phyloP scores from a whole-genome alignment of 2,797 vertebrate species.

The Labeo calbasu region DNA sequence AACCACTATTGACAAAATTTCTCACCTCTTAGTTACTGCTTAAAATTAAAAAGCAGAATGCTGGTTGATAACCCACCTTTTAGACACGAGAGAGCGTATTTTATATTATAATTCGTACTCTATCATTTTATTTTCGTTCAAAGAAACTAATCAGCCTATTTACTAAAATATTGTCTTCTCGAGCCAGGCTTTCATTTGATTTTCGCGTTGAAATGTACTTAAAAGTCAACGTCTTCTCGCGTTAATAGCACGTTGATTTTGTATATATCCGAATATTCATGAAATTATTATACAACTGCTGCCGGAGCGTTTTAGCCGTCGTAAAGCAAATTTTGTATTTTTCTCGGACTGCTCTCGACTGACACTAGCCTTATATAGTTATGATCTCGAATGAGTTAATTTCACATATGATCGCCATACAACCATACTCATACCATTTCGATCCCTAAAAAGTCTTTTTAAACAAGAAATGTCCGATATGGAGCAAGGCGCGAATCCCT shows the following conservation, averaged over 20 bases:
- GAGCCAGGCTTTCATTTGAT: background rate
- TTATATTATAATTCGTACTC: background rate
- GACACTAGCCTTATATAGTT: background rate
- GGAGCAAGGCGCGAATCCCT: constrained; percentile 42
- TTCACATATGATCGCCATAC: background rate
- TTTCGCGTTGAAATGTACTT: background rate
- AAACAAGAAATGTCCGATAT: constrained; percentile 38
- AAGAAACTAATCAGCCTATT: background rate
- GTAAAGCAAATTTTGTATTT: background rate
- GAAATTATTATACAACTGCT: background rate
- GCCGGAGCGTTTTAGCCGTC: background rate
- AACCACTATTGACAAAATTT: background rate
- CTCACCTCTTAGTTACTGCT: background rate
- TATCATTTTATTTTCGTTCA: background rate
- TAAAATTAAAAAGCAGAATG: background rate
- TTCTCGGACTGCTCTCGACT: background rate
- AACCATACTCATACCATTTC: constrained; percentile 1
- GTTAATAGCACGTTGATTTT: background rate
- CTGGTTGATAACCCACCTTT: background rate
- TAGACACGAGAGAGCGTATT: background rate
- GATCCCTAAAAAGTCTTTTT: background rate
- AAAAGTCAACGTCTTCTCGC: background rate
- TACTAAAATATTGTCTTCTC: background rate
- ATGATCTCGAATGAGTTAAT: constrained; percentile 28
- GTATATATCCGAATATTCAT: background rate